phyloP scores from a whole-genome alignment of 2,113 vertebrate species.

The Paracanthobrama guichenoti region DNA sequence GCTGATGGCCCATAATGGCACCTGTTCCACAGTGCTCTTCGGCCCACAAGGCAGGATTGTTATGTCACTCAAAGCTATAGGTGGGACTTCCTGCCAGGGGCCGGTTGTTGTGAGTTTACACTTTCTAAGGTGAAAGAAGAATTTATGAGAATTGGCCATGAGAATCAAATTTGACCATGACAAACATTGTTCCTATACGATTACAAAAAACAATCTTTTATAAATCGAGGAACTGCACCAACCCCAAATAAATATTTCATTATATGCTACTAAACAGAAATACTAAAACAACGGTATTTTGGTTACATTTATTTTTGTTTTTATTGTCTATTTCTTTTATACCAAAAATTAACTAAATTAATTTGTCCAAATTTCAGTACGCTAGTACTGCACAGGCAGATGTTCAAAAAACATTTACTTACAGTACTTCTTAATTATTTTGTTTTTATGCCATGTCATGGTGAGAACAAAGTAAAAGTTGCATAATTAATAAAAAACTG shows the following conservation, averaged over 20 bases:
- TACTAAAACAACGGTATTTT: neutral
- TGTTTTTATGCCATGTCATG: neutral
- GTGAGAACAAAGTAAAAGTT: too few species aligned
- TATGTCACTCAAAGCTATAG: slow-evolving; percentile 86
- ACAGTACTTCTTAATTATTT: neutral
- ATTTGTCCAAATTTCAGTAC: neutral
- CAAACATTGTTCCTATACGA: neutral
- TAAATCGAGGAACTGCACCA: neutral
- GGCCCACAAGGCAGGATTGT: slow-evolving; percentile 82
- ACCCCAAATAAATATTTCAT: neutral
- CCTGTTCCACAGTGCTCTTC: slow-evolving; percentile 66
- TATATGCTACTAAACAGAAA: neutral
- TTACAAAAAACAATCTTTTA: neutral
- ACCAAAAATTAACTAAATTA: neutral
- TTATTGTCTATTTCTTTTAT: neutral
- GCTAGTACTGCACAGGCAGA: neutral
- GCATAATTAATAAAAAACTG: too few species aligned
- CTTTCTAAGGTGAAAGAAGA: slow-evolving; percentile 76
- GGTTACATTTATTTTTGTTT: neutral
- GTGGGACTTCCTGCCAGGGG: slow-evolving; percentile 93
- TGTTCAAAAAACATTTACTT: neutral
- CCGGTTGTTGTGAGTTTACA: slow-evolving; percentile 92
- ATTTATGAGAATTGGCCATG: neutral
- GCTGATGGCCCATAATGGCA: slow-evolving; percentile 93
- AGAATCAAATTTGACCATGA: neutral